Evolutionary conservation across 1,140 invertebrate species (phyloP).

Genomic region (Tetranychus urticae): DNA sequence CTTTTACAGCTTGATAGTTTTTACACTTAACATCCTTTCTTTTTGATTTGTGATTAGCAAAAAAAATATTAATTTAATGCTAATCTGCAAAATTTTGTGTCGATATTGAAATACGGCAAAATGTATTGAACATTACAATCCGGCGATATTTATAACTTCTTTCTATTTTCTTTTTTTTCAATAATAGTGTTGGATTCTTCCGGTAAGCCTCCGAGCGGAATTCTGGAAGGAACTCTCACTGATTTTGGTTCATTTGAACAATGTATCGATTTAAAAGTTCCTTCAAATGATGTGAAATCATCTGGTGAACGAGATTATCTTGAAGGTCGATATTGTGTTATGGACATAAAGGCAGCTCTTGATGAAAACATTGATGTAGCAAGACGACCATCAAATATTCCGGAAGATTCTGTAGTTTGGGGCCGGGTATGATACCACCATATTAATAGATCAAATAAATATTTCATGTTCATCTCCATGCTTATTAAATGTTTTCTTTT

Average conservation of each 20-base stretch:
- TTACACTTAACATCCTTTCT: too few species aligned
- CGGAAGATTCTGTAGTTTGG: not conserved
- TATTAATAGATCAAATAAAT: not conserved
- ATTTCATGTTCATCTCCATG: not conserved
- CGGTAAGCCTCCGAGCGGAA: conserved; percentile 17
- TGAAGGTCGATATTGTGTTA: not conserved
- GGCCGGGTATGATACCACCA: not conserved
- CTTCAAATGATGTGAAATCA: not conserved
- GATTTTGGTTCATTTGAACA: conserved; percentile 20
- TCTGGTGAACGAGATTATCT: not conserved
- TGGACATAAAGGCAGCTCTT: not conserved
- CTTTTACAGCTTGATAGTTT: too few species aligned
- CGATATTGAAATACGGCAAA: too few species aligned
- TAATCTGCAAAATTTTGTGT: too few species aligned
- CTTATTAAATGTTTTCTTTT: not conserved
- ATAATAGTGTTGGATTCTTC: conserved; percentile 11
- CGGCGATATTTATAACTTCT: too few species aligned
- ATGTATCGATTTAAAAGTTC: conserved; percentile 12
- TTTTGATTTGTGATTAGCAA: too few species aligned
- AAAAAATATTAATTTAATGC: too few species aligned
- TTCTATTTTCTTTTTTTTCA: not conserved
- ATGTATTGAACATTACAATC: too few species aligned
- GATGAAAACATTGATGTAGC: not conserved
- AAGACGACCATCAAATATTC: not conserved
- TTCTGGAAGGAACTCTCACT: conserved; percentile 17